Percentiles rank a stretch among this genome's conserved stretches.
Conservation (phyloP, 2,888 invertebrate genomes). For the Drosophila aldrichi region DNA sequence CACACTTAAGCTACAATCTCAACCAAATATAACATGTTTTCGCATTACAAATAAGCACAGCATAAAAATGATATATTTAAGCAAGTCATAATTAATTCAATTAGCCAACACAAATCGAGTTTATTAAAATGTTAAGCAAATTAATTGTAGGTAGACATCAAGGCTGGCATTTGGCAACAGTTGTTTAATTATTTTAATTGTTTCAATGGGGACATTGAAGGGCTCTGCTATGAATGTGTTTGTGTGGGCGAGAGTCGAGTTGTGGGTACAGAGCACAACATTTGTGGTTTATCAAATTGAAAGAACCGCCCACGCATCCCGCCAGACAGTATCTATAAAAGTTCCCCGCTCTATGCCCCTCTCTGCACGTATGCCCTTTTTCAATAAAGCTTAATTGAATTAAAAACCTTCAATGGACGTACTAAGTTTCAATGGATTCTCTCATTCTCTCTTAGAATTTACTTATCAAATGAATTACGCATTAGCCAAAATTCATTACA, state of each 20-base stretch:
- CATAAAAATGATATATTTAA: not conserved
- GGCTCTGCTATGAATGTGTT: not conserved
- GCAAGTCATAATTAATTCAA: conserved; percentile 7
- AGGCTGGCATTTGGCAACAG: conserved; percentile 35
- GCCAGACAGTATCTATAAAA: not conserved
- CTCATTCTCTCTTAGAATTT: not conserved
- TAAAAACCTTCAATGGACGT: conserved; percentile 1
- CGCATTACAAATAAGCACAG: not conserved
- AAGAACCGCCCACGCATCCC: not conserved
- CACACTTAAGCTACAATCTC: too few relatives aligned
- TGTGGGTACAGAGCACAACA: conserved; percentile 2
- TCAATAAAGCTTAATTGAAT: conserved; percentile 4
- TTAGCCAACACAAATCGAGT: conserved; percentile 7
- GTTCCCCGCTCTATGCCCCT: not conserved
- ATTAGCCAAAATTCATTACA: conserved; percentile 52
- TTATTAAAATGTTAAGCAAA: conserved; percentile 13
- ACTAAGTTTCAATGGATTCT: not conserved
- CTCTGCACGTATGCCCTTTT: not conserved
- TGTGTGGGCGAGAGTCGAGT: not conserved
- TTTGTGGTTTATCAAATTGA: not conserved
- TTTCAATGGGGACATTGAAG: conserved; percentile 17
- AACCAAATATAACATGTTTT: not conserved
- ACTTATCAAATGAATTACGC: conserved; percentile 51
- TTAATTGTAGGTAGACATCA: conserved; percentile 24
- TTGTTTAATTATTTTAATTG: conserved; percentile 48